Percentiles rank a stretch among this genome's conserved stretches.
Conservation (phyloP, 2,888 invertebrate species). For the Galerucella pusilla region DNA sequence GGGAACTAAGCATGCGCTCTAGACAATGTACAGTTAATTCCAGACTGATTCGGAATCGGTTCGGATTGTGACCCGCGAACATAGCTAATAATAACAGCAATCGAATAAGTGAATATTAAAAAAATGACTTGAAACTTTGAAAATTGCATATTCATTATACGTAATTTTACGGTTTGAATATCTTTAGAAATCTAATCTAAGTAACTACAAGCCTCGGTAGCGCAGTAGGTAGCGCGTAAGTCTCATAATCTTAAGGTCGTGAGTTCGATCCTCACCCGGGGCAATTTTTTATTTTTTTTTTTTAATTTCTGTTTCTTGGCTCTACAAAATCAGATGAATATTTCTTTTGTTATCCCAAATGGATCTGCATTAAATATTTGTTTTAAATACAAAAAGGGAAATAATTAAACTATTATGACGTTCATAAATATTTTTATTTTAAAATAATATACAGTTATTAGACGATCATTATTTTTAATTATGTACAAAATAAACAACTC, state of each 20-base stretch:
- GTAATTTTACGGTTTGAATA: background rate
- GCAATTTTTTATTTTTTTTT: conserved; percentile 65
- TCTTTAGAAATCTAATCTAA: background rate
- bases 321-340: background rate
- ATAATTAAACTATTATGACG: background rate
- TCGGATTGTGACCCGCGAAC: too few species aligned
- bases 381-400: background rate
- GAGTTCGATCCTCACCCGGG: conserved; percentile 96
- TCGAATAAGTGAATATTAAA: too few species aligned
- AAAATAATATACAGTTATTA: conserved; percentile 2
- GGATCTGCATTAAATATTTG: too few species aligned
- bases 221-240: conserved; percentile 79
- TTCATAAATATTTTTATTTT: background rate
- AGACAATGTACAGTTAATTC: too few species aligned
- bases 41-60: too few species aligned
- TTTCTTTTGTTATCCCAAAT: too few species aligned
- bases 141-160: background rate
- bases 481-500: conserved; percentile 38
- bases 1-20: too few species aligned
- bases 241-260: conserved; percentile 94
- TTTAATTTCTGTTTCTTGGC: too few species aligned
- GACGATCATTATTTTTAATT: conserved; percentile 26
- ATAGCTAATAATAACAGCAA: too few species aligned
- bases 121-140: too few species aligned
- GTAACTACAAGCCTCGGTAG: conserved; percentile 73